Percentiles rank a stretch among this genome's conserved stretches.
phyloP scores from a whole-genome alignment of 2,888 invertebrate species.

The Thera britannica region DNA sequence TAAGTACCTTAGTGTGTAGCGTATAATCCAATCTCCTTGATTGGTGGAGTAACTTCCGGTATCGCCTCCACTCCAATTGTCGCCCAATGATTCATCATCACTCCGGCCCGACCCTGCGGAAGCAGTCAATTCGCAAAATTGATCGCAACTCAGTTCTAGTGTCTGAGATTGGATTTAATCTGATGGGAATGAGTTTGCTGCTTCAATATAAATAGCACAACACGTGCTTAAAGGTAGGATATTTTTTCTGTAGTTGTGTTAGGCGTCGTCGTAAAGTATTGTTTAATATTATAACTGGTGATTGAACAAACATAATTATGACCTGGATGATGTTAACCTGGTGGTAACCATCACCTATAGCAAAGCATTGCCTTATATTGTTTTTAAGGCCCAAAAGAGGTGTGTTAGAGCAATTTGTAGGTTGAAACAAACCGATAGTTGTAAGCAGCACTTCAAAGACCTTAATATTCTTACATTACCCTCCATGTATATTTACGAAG shows the following conservation, averaged over 20 bases:
- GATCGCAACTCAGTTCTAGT: conserved; percentile 43
- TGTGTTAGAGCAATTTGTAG: no score
- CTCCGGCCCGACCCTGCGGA: conserved; percentile 63
- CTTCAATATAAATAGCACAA: conserved; percentile 8
- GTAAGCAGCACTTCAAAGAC: no score
- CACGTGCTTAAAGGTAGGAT: neutral
- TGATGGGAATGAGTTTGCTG: conserved; percentile 13
- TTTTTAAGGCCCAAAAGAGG: no score
- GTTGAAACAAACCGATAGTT: no score
- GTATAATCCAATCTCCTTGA: conserved; percentile 38
- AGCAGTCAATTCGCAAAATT: conserved; percentile 74
- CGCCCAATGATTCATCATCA: conserved; percentile 65
- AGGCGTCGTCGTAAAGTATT: neutral
- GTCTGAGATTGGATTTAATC: conserved; percentile 22
- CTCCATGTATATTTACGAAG: no score
- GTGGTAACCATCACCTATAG: no score
- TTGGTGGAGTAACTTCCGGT: conserved; percentile 48
- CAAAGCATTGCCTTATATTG: no score
- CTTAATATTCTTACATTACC: no score
- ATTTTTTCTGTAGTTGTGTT: neutral
- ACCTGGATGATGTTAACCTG: no score
- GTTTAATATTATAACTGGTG: neutral
- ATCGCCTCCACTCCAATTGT: conserved; percentile 48
- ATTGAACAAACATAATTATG: no score
- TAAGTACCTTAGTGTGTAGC: neutral